phyloP scores from a whole-genome alignment of 2,113 vertebrate species.

The Trachemys scripta region DNA sequence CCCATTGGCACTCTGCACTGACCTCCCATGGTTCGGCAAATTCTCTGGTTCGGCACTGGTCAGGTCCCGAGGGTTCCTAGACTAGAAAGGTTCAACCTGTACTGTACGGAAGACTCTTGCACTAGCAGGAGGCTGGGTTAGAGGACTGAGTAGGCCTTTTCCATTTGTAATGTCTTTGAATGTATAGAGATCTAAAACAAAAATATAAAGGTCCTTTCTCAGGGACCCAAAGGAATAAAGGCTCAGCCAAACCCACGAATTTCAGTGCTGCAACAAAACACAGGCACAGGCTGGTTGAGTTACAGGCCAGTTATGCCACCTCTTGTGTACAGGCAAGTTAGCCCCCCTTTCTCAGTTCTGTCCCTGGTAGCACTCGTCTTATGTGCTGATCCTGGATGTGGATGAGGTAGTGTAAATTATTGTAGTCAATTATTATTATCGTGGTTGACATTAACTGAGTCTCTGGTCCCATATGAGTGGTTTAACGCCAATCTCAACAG shows the following conservation, averaged over 20 bases:
- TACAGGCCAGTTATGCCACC: not conserved
- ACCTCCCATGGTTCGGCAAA: too few species aligned
- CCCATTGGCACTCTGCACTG: too few species aligned
- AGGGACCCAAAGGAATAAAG: not conserved
- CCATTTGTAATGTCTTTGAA: not conserved
- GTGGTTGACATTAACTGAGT: not conserved
- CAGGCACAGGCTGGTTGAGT: not conserved
- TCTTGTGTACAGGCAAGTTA: accelerated
- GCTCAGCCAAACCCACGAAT: not conserved
- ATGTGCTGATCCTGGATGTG: not conserved
- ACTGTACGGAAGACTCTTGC: not conserved
- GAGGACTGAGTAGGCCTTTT: not conserved
- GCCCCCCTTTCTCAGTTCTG: not conserved
- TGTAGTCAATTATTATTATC: not conserved
- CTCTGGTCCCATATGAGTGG: not conserved
- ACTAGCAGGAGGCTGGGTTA: not conserved
- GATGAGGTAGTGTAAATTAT: not conserved
- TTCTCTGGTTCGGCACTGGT: too few species aligned
- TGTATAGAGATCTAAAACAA: not conserved
- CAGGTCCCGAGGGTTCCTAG: too few species aligned
- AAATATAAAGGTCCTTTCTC: not conserved
- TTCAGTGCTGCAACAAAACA: not conserved
- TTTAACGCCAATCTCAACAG: not conserved
- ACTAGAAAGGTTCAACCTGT: too few species aligned
- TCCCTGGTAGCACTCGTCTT: not conserved